Percentiles rank a stretch among this genome's conserved stretches.
Evolutionary conservation across 2,888 invertebrate genomes (phyloP).

Genomic region (Sialis lutaria): DNA sequence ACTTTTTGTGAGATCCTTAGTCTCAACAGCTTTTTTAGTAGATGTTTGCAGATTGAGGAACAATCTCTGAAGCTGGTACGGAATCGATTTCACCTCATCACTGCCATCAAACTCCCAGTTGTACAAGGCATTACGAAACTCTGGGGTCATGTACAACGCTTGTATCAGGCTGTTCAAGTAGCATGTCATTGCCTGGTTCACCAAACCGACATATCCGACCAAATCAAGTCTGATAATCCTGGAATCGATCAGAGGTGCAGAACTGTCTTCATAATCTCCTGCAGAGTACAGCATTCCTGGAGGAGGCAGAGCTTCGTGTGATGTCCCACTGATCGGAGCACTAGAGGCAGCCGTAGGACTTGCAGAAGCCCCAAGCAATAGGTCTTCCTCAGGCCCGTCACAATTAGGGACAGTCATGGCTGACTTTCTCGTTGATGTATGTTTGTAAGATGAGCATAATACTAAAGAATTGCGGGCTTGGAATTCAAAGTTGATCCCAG

Average conservation of each 20-base stretch:
- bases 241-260: neutral
- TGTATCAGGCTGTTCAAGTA: conserved; percentile 79
- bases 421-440: conserved; percentile 5
- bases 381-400: conserved; percentile 21
- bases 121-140: conserved; percentile 76
- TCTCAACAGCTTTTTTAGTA: conserved; percentile 60
- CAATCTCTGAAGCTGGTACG: conserved; percentile 69
- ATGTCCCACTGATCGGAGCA: conserved; percentile 9
- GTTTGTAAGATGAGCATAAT: conserved; percentile 1
- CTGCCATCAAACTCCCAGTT: conserved; percentile 63
- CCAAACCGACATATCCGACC: conserved; percentile 53
- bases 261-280: neutral
- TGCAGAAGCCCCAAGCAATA: conserved; percentile 27
- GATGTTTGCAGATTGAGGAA: conserved; percentile 78
- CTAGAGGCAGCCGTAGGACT: conserved; percentile 20
- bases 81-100: conserved; percentile 57
- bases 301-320: conserved; percentile 6
- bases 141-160: conserved; percentile 81
- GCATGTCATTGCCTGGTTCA: conserved; percentile 86
- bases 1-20: conserved; percentile 69
- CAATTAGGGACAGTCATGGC: conserved; percentile 10
- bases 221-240: conserved; percentile 2
- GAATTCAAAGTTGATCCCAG: conserved; percentile 8
- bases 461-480: conserved; percentile 7
- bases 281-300: conserved; percentile 2